Evolutionary conservation across 2,888 invertebrate genomes (phyloP), one percentile per base, ranked within the genome.

Genomic region (Saturnia japonica): DNA sequence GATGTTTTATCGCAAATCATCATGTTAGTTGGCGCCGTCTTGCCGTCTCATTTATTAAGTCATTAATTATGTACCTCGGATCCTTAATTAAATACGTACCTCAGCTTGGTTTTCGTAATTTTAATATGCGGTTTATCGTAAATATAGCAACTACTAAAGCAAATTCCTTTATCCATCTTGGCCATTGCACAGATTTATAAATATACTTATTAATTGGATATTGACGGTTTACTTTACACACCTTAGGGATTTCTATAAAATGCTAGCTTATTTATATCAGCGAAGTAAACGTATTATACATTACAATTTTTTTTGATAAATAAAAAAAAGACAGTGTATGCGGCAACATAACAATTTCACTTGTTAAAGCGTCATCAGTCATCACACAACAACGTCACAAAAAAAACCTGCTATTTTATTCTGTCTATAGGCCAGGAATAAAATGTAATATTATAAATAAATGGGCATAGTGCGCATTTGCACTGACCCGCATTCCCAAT

Each of bases 401-500:
- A 60, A 12, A 1, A 28, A 25, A n/a, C 22, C 3, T 54, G 22
- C 57, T 28, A 14, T 3, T 60, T 60, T 12, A 60, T 28, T 60
- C 25, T 60, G 28, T 60, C 14, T 16, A 60, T 60, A 28, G 57
- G 12, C 6, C 12, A 28, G 25, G 28, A 60, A 60, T 14, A 25
- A 4, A n/a, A n/a, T 40, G 40, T 64, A 22, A 54, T 54, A 64
- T 64, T 54, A 70, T 70, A 70, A 67, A 73, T 69, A 74, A 76
- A 75, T 78, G 82, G 77, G 77, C 80, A 80, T 81, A 85, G 78
- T 87, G 86, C 86, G 85, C 87, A 88, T 84, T 85, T 86, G 87
- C 85, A 83, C 83, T 91, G 91, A 91, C 91, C 91, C 84, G 91
- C 85, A 91, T 91, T 89, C 87, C 89, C 89, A 86, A 89, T 86